These are phyloP conservation scores for Bettongia penicillata DNA, from an alignment of 2,113 vertebrate species.

Conservation along the genomic window DNA sequence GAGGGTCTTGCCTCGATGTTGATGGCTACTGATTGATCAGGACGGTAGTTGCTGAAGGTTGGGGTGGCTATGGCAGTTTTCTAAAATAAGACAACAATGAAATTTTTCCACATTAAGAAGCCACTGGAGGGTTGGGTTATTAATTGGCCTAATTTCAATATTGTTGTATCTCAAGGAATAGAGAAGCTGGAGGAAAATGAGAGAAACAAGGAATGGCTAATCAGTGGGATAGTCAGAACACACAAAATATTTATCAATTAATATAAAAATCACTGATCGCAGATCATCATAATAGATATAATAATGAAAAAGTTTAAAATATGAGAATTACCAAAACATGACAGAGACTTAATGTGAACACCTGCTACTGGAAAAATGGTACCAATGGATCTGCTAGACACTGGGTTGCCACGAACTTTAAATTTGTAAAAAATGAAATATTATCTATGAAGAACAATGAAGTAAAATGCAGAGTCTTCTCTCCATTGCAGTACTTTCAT, in stretches of 20 bases:
- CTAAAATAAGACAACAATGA: too few relatives aligned
- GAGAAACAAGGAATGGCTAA: too few relatives aligned
- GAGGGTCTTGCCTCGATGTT: too few relatives aligned
- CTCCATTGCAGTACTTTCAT: background rate
- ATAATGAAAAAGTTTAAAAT: background rate
- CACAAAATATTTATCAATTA: background rate
- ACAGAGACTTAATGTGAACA: background rate
- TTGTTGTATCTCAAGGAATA: background rate
- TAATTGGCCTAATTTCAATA: background rate
- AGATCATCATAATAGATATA: background rate
- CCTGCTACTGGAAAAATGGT: background rate
- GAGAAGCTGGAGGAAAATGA: too few relatives aligned
- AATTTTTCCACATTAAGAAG: background rate
- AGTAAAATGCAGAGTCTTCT: background rate
- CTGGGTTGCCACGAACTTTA: background rate
- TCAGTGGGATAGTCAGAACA: background rate
- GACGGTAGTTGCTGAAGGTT: background rate
- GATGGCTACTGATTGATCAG: background rate
- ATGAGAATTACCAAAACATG: background rate
- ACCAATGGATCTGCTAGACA: background rate
- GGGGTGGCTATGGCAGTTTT: background rate
- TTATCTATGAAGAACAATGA: background rate
- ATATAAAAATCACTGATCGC: background rate
- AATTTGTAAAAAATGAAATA: background rate
- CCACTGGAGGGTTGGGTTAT: background rate